Conservation (phyloP, 2,797 vertebrate species). For the Dipus sagitta region DNA sequence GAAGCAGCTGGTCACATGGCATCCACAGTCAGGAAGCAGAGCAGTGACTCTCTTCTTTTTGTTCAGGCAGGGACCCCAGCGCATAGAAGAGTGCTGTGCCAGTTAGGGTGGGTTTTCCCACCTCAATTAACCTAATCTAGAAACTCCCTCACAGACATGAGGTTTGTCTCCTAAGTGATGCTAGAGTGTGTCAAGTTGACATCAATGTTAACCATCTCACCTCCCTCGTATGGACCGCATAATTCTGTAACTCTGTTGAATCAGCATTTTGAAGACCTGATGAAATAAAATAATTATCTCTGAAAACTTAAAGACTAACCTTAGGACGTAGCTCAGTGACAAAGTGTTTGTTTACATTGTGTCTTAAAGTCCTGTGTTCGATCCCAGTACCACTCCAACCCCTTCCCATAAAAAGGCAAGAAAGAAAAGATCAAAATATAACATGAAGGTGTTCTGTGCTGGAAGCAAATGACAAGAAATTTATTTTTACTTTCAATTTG, state of each 20-base stretch:
- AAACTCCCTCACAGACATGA: too few relatives aligned
- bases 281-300: constrained; percentile 13
- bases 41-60: too few relatives aligned
- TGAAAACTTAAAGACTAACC: constrained; percentile 29
- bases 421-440: background rate
- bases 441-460: background rate
- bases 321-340: background rate
- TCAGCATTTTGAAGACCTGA: background rate
- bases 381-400: background rate
- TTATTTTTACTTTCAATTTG: background rate
- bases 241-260: background rate
- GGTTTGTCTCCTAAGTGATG: too few relatives aligned
- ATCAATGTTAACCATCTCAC: background rate
- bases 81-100: too few relatives aligned
- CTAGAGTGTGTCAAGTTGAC: too few relatives aligned
- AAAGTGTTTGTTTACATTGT: background rate
- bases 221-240: background rate
- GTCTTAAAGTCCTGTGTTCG: background rate
- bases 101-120: too few relatives aligned
- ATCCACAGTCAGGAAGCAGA: too few relatives aligned
- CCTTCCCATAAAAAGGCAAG: background rate
- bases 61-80: too few relatives aligned
- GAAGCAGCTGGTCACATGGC: too few relatives aligned
- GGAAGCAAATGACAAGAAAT: background rate
- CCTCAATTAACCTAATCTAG: too few relatives aligned